Evolutionary conservation across 2,797 vertebrate species (phyloP).

Genomic region (Heterohyrax brucei): DNA sequence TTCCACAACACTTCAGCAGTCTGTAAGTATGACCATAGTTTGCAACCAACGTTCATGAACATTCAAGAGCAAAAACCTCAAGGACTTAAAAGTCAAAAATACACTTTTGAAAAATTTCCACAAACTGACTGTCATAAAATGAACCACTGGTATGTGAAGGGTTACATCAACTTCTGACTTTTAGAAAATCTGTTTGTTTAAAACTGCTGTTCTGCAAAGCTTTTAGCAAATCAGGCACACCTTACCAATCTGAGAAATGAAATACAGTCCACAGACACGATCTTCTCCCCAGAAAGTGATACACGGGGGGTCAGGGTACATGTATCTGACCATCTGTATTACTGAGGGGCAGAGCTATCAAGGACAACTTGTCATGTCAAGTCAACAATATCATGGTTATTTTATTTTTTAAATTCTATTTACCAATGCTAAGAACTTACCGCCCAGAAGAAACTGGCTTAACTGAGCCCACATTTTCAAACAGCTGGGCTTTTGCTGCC

Average conservation of each 20-base stretch:
- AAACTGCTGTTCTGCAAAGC: not conserved
- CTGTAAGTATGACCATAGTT: not conserved
- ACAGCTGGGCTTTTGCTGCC: slow-evolving; percentile 95
- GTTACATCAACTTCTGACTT: not conserved
- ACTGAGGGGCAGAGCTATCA: not conserved
- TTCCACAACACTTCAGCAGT: not conserved
- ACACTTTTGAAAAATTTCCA: not conserved
- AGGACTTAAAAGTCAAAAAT: not conserved
- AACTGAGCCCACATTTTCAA: slow-evolving; percentile 93
- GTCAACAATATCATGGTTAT: not conserved
- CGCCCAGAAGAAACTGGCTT: slow-evolving; percentile 92
- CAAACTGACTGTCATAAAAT: not conserved
- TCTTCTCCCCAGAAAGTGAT: not conserved
- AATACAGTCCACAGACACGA: not conserved
- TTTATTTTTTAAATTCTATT: not conserved
- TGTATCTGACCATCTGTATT: not conserved
- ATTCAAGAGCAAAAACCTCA: not conserved
- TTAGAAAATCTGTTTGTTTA: not conserved
- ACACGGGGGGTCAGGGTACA: not conserved
- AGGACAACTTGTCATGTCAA: not conserved
- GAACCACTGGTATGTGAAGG: not conserved
- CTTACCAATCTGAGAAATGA: not conserved
- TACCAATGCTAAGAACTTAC: slow-evolving; percentile 89
- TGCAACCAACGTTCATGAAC: not conserved
- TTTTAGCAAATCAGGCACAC: not conserved